Evolutionary conservation across 2,797 vertebrate species (phyloP).

Genomic region (Taenioides sp.): DNA sequence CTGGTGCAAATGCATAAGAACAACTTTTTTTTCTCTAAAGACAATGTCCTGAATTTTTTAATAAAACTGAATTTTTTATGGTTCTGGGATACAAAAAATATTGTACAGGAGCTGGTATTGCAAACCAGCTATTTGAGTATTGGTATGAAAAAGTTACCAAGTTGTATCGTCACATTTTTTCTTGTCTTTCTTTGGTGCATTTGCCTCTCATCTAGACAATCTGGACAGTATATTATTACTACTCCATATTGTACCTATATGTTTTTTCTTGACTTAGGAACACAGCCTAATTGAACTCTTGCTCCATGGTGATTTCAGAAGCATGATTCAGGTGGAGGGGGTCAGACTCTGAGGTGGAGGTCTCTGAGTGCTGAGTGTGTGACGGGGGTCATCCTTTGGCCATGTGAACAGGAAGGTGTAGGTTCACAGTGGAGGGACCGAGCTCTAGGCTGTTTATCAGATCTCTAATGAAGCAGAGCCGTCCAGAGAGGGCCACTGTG

Average conservation of each 20-base stretch:
- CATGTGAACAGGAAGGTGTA: slow-evolving; percentile 90
- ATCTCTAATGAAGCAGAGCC: slow-evolving; percentile 88
- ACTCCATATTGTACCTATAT: not conserved
- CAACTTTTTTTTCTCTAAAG: too few species aligned
- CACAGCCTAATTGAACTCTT: slow-evolving; percentile 24
- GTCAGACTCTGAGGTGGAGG: slow-evolving; percentile 39
- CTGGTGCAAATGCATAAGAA: too few species aligned
- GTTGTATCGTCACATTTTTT: not conserved
- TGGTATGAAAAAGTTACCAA: not conserved
- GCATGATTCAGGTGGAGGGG: slow-evolving; percentile 47
- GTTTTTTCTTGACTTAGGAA: slow-evolving; percentile 16
- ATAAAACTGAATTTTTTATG: too few species aligned
- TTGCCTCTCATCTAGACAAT: not conserved
- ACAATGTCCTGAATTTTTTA: too few species aligned
- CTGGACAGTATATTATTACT: not conserved
- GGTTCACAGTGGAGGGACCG: slow-evolving; percentile 78
- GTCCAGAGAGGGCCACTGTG: slow-evolving; percentile 24
- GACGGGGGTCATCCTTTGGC: slow-evolving; percentile 84
- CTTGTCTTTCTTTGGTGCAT: not conserved
- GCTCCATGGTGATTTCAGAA: slow-evolving; percentile 17
- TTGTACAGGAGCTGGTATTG: too few species aligned
- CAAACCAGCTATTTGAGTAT: too few species aligned
- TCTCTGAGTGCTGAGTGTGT: slow-evolving; percentile 58
- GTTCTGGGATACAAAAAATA: too few species aligned
- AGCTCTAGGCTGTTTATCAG: slow-evolving; percentile 83